These are phyloP conservation scores for Phalloptychus januarius DNA, from an alignment of 2,797 vertebrate species.

Conservation along the genomic window DNA sequence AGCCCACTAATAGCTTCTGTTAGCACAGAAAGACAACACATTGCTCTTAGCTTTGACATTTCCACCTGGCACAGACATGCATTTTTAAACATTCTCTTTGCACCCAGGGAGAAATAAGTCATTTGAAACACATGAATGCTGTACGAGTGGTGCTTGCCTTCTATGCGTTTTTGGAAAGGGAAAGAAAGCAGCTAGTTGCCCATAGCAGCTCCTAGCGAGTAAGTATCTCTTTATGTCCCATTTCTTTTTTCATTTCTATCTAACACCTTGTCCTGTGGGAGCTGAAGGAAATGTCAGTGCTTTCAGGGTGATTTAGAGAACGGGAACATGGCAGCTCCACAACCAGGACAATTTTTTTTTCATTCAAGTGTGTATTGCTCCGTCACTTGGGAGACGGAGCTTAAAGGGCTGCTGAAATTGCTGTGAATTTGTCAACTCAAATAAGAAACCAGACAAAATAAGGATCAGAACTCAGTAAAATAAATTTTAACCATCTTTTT, in stretches of 20 bases:
- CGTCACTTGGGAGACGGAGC: slow-evolving; percentile 47
- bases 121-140: slow-evolving; percentile 24
- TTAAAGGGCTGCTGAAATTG: slow-evolving; percentile 44
- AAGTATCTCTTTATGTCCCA: slow-evolving; percentile 44
- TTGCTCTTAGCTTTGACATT: slow-evolving; percentile 73
- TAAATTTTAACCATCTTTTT: neutral
- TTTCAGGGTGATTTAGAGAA: slow-evolving; percentile 59
- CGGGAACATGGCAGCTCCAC: slow-evolving; percentile 52
- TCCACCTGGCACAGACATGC: slow-evolving; percentile 71
- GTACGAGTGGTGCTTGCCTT: slow-evolving; percentile 2
- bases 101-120: slow-evolving; percentile 42
- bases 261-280: slow-evolving; percentile 63
- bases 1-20: slow-evolving; percentile 53
- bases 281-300: slow-evolving; percentile 50
- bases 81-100: slow-evolving; percentile 66
- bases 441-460: slow-evolving; percentile 15
- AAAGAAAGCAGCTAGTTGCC: slow-evolving; percentile 24
- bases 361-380: slow-evolving; percentile 26
- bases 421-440: slow-evolving; percentile 49
- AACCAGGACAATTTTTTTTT: slow-evolving; percentile 63
- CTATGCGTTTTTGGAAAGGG: slow-evolving; percentile 11
- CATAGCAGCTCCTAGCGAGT: slow-evolving; percentile 30
- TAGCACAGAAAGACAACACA: slow-evolving; percentile 55
- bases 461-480: slow-evolving; percentile 17
- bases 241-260: slow-evolving; percentile 50